Evolutionary conservation across 1,140 invertebrate genomes (phyloP), one percentile per base, ranked within the genome.

Genomic region (Andricus grossulariae): DNA sequence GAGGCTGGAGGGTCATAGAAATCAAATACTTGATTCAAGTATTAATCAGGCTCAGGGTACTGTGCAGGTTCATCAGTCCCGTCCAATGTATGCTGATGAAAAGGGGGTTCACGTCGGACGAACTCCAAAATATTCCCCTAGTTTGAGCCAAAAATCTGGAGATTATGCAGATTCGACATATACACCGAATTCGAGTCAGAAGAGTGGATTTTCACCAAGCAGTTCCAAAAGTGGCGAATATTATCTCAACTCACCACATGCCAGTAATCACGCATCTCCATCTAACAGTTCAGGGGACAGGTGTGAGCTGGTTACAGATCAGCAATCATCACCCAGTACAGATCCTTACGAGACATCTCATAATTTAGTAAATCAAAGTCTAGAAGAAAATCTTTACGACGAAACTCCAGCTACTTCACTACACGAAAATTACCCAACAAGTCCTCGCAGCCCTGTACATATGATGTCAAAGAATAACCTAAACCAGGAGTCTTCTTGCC

Each of bases 201-300:
- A 91, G 55, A 91, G 90, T 70, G 90, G 88, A 73, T 90, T 91
- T 74, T 91, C 90, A 16, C 90, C 89, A 0, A 81, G 86, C 2
- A 91, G 90, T 72, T 91, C 90, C 2, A 91, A 91, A 71, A 90
- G 89, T 81, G 90, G 90, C 1, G 90, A 91, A 49, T 91, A 91
- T 50, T 91, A 91, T 70, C 74, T 90, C 4, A 83, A 88, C 54
- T 90, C 90, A 19, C 87, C 90, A 0, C 79, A 87, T 11, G 84
- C 83, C 16, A 89, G 88, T 50, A 82, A 81, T 1, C 83, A 81
- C 39, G 73, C 82, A 3, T 88, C 86, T 0, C 86, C 87, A 0
- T 78, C 60, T 0, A 82, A 72, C 25, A 82, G 78, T 50, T 82
- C 82, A 11, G 60, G 50, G 1, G 83, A 84, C 18, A 82, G 81